phyloP scores from a whole-genome alignment of 2,888 invertebrate species.

The Tyria jacobaeae region DNA sequence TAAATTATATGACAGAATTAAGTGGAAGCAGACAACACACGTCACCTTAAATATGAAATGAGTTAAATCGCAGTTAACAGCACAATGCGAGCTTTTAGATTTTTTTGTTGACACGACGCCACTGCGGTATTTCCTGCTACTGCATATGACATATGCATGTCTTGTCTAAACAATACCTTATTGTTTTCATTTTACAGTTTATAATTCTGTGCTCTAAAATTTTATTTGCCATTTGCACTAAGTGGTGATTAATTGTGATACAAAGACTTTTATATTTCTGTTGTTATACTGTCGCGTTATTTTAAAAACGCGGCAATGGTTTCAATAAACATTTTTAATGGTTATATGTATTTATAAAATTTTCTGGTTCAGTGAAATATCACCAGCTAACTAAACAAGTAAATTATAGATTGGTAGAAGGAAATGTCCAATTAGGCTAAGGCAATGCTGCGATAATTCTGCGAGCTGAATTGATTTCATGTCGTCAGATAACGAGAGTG shows the following conservation, averaged over 20 bases:
- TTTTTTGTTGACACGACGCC: conserved; percentile 81
- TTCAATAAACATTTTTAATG: conserved; percentile 59
- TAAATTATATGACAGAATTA: conserved; percentile 72
- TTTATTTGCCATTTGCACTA: conserved; percentile 60
- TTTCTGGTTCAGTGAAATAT: conserved; percentile 36
- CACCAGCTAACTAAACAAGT: conserved; percentile 40
- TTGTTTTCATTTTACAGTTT: conserved; percentile 45
- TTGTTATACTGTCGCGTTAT: conserved; percentile 76
- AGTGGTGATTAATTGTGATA: conserved; percentile 84
- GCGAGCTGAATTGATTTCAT: conserved; percentile 80
- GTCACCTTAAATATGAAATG: conserved; percentile 82
- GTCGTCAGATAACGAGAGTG: conserved; percentile 77
- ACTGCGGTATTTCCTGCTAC: conserved; percentile 83
- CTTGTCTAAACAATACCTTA: conserved; percentile 53
- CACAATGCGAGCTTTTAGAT: conserved; percentile 81
- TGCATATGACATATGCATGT: conserved; percentile 50
- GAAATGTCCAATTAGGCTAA: conserved; percentile 81
- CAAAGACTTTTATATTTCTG: conserved; percentile 82
- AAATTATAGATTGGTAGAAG: conserved; percentile 55
- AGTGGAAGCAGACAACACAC: conserved; percentile 74
- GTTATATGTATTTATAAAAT: conserved; percentile 38
- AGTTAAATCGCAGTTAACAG: conserved; percentile 83
- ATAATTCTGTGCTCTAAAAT: conserved; percentile 40
- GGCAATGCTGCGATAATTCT: conserved; percentile 81
- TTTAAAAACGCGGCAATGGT: conserved; percentile 70